Conservation (phyloP, 1,140 invertebrate species). For the Octopus sinensis region DNA sequence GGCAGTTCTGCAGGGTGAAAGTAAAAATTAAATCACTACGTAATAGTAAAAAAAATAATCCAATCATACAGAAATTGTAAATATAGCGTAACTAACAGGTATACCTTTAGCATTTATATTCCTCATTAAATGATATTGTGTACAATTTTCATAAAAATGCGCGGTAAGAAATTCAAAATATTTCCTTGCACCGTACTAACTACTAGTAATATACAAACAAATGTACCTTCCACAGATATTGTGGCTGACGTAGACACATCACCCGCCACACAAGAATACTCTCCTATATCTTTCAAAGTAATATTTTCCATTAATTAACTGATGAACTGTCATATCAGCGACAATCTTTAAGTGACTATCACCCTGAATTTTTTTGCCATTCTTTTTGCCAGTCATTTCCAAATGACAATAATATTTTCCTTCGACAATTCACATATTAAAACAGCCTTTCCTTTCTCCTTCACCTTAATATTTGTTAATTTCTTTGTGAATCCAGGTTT, state of each 20-base stretch:
- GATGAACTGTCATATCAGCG: conserved; percentile 44
- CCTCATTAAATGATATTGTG: too few species aligned
- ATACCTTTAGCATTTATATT: too few species aligned
- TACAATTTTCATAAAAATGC: too few species aligned
- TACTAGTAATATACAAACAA: too few species aligned
- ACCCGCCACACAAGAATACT: conserved; percentile 45
- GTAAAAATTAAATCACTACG: too few species aligned
- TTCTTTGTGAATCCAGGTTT: background rate
- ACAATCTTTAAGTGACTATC: conserved; percentile 74
- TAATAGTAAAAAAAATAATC: too few species aligned
- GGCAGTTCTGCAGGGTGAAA: too few species aligned
- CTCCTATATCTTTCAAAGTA: conserved; percentile 42
- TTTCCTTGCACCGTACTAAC: too few species aligned
- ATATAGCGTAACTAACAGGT: too few species aligned
- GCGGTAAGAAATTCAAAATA: too few species aligned
- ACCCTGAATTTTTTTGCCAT: conserved; percentile 64
- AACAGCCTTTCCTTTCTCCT: background rate
- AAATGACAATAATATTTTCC: conserved; percentile 53
- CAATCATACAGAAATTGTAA: too few species aligned
- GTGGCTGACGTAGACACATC: conserved; percentile 44
- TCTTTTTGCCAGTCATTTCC: conserved; percentile 70
- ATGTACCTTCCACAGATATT: conserved; percentile 47
- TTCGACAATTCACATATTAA: background rate
- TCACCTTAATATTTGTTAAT: background rate
- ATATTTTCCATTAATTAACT: conserved; percentile 46